Evolutionary conservation across 2,888 invertebrate genomes (phyloP).

Genomic region (Mellilla xanthometata): DNA sequence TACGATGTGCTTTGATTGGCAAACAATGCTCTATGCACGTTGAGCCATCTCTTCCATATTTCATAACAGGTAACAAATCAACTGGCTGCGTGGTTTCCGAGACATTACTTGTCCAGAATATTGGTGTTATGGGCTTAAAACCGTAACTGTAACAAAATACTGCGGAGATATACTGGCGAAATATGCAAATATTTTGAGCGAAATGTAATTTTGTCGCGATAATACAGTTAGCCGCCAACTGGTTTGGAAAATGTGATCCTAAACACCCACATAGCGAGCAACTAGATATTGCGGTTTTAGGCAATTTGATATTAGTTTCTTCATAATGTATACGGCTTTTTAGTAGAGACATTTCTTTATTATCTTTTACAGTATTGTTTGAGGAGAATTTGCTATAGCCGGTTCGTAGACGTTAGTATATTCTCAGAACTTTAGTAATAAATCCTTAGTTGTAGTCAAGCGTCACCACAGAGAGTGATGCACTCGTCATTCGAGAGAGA

Average conservation of each 20-base stretch:
- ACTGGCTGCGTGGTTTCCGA: conserved; percentile 32
- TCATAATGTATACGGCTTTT: too few relatives aligned
- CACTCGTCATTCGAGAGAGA: background rate
- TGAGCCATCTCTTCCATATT: conserved; percentile 38
- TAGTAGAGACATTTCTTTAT: too few relatives aligned
- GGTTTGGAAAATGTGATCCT: conserved; percentile 39
- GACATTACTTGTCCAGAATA: conserved; percentile 13
- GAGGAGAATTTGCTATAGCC: too few relatives aligned
- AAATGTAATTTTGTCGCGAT: conserved; percentile 36
- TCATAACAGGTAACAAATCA: conserved; percentile 36
- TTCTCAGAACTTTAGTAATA: too few relatives aligned
- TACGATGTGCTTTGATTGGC: conserved; percentile 64
- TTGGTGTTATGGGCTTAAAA: conserved; percentile 17
- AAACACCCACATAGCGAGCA: conserved; percentile 20
- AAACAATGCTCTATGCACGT: conserved; percentile 56
- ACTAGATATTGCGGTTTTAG: conserved; percentile 13
- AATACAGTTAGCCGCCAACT: conserved; percentile 45
- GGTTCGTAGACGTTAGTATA: too few relatives aligned
- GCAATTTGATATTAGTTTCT: background rate
- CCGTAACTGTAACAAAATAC: conserved; percentile 29
- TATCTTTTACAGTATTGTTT: too few relatives aligned
- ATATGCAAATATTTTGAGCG: conserved; percentile 41
- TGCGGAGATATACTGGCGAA: conserved; percentile 19
- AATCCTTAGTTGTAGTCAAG: too few relatives aligned
- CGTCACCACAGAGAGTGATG: too few relatives aligned